phyloP scores from a whole-genome alignment of 2,113 vertebrate genomes.

The Sinocyclocheilus anshuiensis region DNA sequence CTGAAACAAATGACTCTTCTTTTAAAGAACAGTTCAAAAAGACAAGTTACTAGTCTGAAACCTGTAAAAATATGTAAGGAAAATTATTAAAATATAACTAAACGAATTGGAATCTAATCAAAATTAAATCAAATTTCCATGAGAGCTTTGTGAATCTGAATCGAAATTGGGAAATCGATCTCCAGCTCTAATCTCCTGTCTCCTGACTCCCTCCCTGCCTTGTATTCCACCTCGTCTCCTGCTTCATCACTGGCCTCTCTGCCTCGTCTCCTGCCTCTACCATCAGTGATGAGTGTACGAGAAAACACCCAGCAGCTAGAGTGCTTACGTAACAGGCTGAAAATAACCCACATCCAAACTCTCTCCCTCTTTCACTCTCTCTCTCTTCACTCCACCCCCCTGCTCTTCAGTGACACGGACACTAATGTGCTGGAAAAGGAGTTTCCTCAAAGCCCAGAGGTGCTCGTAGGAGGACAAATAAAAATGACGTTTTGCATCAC shows the following conservation, averaged over 20 bases:
- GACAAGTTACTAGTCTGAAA: not conserved
- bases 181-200: not conserved
- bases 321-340: slow-evolving; percentile 46
- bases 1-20: not conserved
- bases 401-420: slow-evolving; percentile 33
- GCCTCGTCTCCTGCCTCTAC: slow-evolving; percentile 17
- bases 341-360: slow-evolving; percentile 43
- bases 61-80: not conserved
- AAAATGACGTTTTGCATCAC: slow-evolving; percentile 13
- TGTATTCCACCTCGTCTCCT: not conserved
- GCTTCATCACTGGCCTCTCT: slow-evolving; percentile 11
- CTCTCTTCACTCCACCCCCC: slow-evolving; percentile 6
- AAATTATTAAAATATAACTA: not conserved
- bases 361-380: slow-evolving; percentile 6
- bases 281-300: slow-evolving; percentile 30
- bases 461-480: slow-evolving; percentile 20
- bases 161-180: not conserved
- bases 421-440: slow-evolving; percentile 47
- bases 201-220: not conserved
- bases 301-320: slow-evolving; percentile 48
- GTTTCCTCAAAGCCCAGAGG: slow-evolving; percentile 48
- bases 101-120: not conserved
- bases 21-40: not conserved
- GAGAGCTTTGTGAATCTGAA: not conserved
- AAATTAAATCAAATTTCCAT: not conserved